phyloP scores from a whole-genome alignment of 2,113 vertebrate genomes.

The Columbina picui region DNA sequence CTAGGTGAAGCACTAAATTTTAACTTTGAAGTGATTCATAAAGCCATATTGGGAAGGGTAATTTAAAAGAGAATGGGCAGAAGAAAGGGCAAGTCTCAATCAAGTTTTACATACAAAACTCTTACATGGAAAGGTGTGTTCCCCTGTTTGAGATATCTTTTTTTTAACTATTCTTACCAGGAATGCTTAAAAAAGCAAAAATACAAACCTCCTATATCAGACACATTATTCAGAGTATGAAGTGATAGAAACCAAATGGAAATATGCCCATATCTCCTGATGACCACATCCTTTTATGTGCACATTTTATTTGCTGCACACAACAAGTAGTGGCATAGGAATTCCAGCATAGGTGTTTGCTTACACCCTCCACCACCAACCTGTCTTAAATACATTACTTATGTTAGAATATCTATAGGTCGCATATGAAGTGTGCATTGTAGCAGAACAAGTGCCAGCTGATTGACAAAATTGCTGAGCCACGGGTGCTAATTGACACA shows the following conservation, averaged over 20 bases:
- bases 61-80: neutral
- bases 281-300: neutral
- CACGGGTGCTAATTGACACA: fast-evolving
- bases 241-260: neutral
- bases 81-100: neutral
- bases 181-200: neutral
- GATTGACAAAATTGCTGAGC: neutral
- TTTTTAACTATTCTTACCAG: neutral
- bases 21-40: neutral
- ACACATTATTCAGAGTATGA: neutral
- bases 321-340: neutral
- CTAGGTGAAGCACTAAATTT: neutral
- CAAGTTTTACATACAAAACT: neutral
- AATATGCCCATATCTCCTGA: neutral
- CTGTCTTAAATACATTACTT: neutral
- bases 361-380: neutral
- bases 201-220: neutral
- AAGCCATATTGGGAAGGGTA: neutral
- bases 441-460: neutral
- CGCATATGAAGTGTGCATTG: neutral
- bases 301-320: neutral
- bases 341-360: neutral
- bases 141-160: neutral
- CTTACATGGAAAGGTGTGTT: neutral
- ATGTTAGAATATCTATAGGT: neutral